Evolutionary conservation across 2,113 vertebrate genomes (phyloP), one percentile per base, ranked within the genome.

Genomic region (Phaethornis superciliosus): DNA sequence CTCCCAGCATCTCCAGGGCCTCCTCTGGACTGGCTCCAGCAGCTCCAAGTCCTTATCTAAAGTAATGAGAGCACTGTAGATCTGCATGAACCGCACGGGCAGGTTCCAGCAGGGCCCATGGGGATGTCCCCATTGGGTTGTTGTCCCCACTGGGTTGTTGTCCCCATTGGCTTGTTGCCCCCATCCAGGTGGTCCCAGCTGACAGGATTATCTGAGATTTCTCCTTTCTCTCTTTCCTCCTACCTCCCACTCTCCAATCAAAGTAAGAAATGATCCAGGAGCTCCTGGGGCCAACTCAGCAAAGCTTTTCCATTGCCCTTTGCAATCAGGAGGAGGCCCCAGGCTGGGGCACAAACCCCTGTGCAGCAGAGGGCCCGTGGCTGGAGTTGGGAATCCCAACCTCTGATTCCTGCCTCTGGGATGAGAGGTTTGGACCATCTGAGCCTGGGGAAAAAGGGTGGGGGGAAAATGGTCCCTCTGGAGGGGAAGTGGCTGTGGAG

Each of bases 151-250:
- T 37, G 37, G 10, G 37, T 37, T 37, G 37, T 40, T 40, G 40
- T 40, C 40, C 40, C 40, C 40, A 40, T 40, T 40, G 40, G 40
- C 10, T 40, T 40, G 0, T 7, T 5, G 15, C 19, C 22, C 12
- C 85, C 63, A 0, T 0, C 6, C 2, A 1, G 17, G 15, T 35
- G 26, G 6, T 22, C 56, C 52, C 2, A 1, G 59, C 28, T 37
- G 49, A 47, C 7, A n/a, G 55, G 23, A 28, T 10, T 16, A 51
- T 22, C 55, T 46, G 58, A 8, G 49, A 15, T 47, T 59, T 72
- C 2, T 30, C 69, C 17, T 51, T 44, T 26, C 72, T 81, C 71
- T 59, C 20, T 7, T 21, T 23, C 32, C 83, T 52, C 47, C 91
- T 42, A 7, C 54, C 58, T 44, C 81, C 82, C 67, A 1, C 11